Evolutionary conservation across 1,140 invertebrate species (phyloP).

Genomic region (Linepithema humile): DNA sequence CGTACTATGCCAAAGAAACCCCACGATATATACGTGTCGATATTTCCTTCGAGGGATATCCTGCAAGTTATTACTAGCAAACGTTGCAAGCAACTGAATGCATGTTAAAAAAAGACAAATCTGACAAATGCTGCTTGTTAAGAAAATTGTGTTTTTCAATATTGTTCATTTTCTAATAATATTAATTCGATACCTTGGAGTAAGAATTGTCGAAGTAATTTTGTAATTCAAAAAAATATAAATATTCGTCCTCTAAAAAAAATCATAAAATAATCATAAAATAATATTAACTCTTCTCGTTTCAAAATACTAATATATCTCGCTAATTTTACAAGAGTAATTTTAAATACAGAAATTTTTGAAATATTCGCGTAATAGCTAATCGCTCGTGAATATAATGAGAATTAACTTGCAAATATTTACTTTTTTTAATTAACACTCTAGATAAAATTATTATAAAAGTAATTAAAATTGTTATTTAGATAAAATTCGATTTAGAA

Average conservation of each 20-base stretch:
- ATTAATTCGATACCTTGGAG: background rate
- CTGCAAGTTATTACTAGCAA: constrained; percentile 32
- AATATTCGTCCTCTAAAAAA: background rate
- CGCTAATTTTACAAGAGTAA: background rate
- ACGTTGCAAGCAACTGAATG: background rate
- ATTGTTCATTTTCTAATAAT: background rate
- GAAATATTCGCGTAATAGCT: background rate
- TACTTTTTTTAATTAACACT: background rate
- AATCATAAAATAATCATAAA: background rate
- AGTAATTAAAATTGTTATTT: no score
- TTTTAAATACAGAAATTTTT: background rate
- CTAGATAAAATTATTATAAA: background rate
- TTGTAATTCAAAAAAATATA: background rate
- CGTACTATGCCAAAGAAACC: constrained; percentile 72
- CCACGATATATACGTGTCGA: constrained; percentile 51
- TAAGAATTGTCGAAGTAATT: background rate
- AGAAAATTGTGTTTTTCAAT: background rate
- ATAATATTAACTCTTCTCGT: background rate
- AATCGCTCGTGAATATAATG: background rate
- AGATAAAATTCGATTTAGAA: no score
- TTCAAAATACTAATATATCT: background rate
- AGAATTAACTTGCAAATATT: background rate
- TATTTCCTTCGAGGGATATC: constrained; percentile 66
- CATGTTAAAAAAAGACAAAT: background rate
- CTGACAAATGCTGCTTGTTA: background rate